Conservation (phyloP, 2,113 vertebrate species). For the Choloepus hoffmanni region DNA sequence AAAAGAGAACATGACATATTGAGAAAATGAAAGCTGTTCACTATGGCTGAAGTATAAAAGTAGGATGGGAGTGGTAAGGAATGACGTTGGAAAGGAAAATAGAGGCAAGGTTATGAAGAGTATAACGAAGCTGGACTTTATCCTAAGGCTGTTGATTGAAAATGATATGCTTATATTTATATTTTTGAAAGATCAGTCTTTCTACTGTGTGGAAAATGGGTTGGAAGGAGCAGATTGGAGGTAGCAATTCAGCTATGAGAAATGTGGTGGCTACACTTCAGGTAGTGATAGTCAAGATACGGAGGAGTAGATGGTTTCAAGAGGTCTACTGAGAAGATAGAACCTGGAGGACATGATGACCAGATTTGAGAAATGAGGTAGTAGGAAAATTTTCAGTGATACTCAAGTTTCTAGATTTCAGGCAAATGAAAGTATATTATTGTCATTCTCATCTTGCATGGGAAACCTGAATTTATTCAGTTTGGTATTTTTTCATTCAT, state of each 20-base stretch:
- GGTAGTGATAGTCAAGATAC: neutral
- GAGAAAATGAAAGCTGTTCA: neutral
- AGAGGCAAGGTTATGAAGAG: neutral
- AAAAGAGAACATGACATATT: neutral
- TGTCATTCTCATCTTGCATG: neutral
- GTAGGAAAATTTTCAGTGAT: neutral
- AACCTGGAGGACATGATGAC: neutral
- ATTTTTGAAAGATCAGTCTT: neutral
- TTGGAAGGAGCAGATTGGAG: neutral
- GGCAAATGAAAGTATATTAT: neutral
- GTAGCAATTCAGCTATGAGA: neutral
- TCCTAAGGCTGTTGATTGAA: neutral
- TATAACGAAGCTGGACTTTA: neutral
- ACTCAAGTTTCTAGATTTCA: neutral
- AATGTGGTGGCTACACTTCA: neutral
- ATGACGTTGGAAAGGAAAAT: neutral
- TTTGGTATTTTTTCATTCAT: conserved; percentile 10
- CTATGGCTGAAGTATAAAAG: neutral
- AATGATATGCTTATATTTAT: neutral
- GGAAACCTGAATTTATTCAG: neutral
- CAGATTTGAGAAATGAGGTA: neutral
- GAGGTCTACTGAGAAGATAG: neutral
- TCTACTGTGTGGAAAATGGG: neutral
- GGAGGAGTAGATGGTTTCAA: neutral
- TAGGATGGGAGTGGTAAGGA: neutral